Percentiles rank a stretch among this genome's conserved stretches.
Conservation (phyloP, 2,113 vertebrate species). For the Brachyistius frenatus region DNA sequence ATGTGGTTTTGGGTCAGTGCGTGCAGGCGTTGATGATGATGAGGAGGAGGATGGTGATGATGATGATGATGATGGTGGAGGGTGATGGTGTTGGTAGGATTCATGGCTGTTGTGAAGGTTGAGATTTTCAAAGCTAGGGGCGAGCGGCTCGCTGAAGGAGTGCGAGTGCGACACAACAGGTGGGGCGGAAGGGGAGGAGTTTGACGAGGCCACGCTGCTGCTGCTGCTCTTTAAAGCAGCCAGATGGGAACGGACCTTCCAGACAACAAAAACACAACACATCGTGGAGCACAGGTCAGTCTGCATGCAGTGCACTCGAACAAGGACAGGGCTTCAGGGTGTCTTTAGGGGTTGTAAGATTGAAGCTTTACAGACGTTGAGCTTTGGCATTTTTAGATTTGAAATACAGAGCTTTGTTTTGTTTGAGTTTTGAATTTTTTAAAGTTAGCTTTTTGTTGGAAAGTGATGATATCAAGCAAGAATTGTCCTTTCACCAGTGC, state of each 20-base stretch:
- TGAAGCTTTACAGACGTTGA: slow-evolving; percentile 13
- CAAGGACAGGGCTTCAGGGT: background rate
- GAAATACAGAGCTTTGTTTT: too few species aligned
- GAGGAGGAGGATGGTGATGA: slow-evolving; percentile 46
- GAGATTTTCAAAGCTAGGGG: slow-evolving; percentile 94
- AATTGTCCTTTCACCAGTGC: too few species aligned
- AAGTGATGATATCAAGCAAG: too few species aligned
- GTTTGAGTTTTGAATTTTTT: too few species aligned
- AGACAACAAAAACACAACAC: slow-evolving; percentile 88
- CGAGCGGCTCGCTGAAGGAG: slow-evolving; percentile 92
- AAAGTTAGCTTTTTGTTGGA: too few species aligned
- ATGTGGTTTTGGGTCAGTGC: slow-evolving; percentile 91
- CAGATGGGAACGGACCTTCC: slow-evolving; percentile 96
- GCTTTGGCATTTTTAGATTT: too few species aligned
- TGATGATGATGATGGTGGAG: slow-evolving; percentile 64
- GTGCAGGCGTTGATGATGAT: slow-evolving; percentile 83
- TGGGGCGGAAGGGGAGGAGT: slow-evolving; percentile 55
- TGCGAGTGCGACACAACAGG: slow-evolving; percentile 90
- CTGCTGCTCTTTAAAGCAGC: slow-evolving; percentile 96
- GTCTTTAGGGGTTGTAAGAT: slow-evolving; percentile 17
- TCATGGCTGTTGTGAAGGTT: slow-evolving; percentile 93
- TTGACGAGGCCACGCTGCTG: slow-evolving; percentile 64
- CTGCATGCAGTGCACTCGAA: slow-evolving; percentile 62
- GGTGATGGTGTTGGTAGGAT: slow-evolving; percentile 81
- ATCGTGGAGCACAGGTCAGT: slow-evolving; percentile 84